Conservation (phyloP, 2,888 invertebrate species). For the Euclidia mi region DNA sequence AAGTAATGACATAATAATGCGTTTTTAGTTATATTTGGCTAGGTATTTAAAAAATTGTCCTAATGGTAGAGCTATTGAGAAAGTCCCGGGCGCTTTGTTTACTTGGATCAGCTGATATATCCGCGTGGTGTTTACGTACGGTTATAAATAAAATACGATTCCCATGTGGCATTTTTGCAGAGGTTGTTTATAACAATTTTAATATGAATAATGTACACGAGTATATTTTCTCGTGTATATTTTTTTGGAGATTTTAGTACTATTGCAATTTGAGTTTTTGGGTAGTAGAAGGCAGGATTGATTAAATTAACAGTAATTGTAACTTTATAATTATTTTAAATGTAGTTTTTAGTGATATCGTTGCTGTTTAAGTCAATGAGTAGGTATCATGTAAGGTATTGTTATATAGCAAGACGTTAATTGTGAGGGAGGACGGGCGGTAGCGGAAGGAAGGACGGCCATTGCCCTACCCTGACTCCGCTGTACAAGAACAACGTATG, state of each 20-base stretch:
- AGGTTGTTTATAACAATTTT: constrained; percentile 8
- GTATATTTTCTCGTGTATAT: too few species aligned
- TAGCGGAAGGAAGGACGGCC: constrained; percentile 81
- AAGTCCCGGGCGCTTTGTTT: constrained; percentile 74
- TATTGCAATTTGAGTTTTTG: neutral
- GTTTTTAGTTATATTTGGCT: neutral
- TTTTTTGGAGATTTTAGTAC: too few species aligned
- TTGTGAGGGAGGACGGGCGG: constrained; percentile 63
- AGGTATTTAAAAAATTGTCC: constrained; percentile 4
- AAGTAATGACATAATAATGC: constrained; percentile 21
- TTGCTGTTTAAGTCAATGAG: constrained; percentile 26
- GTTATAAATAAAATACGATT: constrained; percentile 39
- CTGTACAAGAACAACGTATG: constrained; percentile 41
- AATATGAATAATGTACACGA: neutral
- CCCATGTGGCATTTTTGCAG: constrained; percentile 28
- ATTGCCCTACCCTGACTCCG: constrained; percentile 68
- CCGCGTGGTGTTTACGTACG: constrained; percentile 61
- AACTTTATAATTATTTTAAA: neutral
- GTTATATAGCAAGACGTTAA: constrained; percentile 31
- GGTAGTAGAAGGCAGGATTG: neutral
- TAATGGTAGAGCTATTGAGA: constrained; percentile 46
- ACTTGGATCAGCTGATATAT: constrained; percentile 82
- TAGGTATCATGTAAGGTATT: constrained; percentile 19
- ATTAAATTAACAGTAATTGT: constrained; percentile 17
- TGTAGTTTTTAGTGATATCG: constrained; percentile 13